A percentile compares a stretch with the other conserved stretches of the same genome.
Conservation (phyloP, 2,113 vertebrate genomes). For the Dryoscopus gambensis region DNA sequence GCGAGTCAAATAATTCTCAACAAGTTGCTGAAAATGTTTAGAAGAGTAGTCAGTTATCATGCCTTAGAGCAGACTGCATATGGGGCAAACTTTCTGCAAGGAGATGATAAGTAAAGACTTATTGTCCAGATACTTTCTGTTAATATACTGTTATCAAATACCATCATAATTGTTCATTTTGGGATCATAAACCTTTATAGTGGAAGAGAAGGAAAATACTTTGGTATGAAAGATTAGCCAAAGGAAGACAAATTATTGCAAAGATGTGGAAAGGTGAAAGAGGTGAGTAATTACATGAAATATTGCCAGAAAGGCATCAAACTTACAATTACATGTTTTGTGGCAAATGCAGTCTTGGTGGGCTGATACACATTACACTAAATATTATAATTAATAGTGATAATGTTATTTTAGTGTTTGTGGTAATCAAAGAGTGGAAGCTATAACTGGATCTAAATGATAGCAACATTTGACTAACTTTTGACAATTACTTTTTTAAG, state of each 20-base stretch:
- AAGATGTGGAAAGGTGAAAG: neutral
- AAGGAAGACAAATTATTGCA: constrained; percentile 15
- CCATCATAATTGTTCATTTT: constrained; percentile 31
- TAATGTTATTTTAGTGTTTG: constrained; percentile 41
- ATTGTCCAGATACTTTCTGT: constrained; percentile 11
- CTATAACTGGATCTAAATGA: constrained; percentile 26
- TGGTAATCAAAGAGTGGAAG: neutral
- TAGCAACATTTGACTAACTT: constrained; percentile 29
- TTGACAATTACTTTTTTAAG: constrained; percentile 28
- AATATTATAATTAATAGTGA: constrained; percentile 40
- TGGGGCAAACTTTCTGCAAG: neutral
- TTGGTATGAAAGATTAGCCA: constrained; percentile 43
- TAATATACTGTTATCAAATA: constrained; percentile 21
- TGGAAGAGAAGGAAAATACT: neutral
- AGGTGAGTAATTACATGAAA: neutral
- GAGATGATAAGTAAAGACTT: constrained; percentile 1
- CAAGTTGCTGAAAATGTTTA: constrained; percentile 22
- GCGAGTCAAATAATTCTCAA: neutral
- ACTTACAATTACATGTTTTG: neutral
- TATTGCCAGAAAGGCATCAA: neutral
- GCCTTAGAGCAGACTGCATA: neutral
- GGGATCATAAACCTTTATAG: constrained; percentile 40
- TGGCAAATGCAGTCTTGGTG: neutral
- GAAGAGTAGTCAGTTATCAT: constrained; percentile 18
- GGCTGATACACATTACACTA: neutral